A percentile compares a stretch with the other conserved stretches of the same genome.
These are phyloP conservation scores for Pterophyllum scalare DNA, from an alignment of 2,113 vertebrate species.

Conservation along the genomic window DNA sequence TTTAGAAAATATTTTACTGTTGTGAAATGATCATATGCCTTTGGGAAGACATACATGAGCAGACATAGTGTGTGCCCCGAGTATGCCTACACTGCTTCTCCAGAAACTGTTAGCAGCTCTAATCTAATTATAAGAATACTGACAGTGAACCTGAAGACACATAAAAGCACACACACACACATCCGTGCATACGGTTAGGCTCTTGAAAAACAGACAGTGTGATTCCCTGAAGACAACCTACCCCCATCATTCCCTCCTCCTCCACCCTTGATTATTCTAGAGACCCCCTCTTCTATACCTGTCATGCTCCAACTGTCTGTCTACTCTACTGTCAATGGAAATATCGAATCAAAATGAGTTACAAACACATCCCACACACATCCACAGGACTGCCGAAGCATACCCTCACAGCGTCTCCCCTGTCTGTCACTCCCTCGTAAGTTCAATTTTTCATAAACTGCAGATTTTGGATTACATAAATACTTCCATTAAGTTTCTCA, in stretches of 20 bases:
- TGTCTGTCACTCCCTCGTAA: neutral
- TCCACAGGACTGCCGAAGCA: constrained; percentile 8
- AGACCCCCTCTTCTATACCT: constrained; percentile 6
- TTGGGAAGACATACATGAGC: constrained; percentile 21
- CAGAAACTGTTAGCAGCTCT: neutral
- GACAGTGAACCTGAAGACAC: constrained; percentile 6
- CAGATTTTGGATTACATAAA: neutral
- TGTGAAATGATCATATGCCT: constrained; percentile 16
- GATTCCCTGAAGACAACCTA: constrained; percentile 65
- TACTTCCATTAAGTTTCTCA: constrained; percentile 6
- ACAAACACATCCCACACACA: constrained; percentile 26
- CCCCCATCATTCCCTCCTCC: constrained; percentile 28
- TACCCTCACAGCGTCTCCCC: neutral
- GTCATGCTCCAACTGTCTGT: constrained; percentile 5
- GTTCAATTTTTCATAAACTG: neutral
- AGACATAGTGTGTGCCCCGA: neutral
- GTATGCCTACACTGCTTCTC: neutral
- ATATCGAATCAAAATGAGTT: constrained; percentile 25
- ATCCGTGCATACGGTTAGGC: constrained; percentile 25
- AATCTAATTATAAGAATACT: constrained; percentile 16
- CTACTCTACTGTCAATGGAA: neutral
- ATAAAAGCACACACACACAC: neutral
- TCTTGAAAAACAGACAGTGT: constrained; percentile 54
- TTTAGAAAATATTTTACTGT: constrained; percentile 31
- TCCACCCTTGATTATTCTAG: constrained; percentile 26